These are phyloP conservation scores for Mixornis gularis DNA, from an alignment of 2,113 vertebrate species.

Conservation along the genomic window DNA sequence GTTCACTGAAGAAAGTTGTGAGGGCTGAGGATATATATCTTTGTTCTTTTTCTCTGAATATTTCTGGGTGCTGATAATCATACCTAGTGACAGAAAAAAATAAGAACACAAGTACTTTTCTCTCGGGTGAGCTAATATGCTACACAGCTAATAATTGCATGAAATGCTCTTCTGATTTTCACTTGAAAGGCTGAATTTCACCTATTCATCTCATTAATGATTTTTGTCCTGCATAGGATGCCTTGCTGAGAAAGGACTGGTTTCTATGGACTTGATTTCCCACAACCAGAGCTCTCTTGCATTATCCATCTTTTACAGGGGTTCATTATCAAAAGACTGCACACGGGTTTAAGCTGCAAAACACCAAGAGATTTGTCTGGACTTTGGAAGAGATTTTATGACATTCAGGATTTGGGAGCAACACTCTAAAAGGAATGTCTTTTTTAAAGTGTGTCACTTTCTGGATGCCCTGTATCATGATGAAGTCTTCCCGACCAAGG, in stretches of 20 bases:
- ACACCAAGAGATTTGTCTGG: constrained; percentile 6
- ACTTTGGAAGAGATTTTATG: constrained; percentile 21
- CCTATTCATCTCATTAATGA: background rate
- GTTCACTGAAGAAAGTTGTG: background rate
- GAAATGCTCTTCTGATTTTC: background rate
- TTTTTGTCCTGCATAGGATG: background rate
- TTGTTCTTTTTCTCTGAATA: background rate
- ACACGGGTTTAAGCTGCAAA: constrained; percentile 10
- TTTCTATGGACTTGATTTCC: background rate
- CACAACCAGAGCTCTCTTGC: background rate
- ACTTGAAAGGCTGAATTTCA: background rate
- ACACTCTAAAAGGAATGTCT: background rate
- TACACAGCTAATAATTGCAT: background rate
- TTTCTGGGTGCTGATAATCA: background rate
- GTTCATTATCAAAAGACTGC: constrained; percentile 4
- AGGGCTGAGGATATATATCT: background rate
- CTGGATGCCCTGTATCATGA: background rate
- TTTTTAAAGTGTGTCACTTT: background rate
- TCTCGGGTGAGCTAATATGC: background rate
- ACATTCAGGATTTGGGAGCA: background rate
- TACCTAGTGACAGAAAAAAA: background rate
- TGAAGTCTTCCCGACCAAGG: background rate
- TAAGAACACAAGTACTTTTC: background rate
- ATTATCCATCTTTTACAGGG: background rate
- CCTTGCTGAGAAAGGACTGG: background rate